Evolutionary conservation across 2,888 invertebrate genomes (phyloP).

Genomic region (Adineta ricciae): DNA sequence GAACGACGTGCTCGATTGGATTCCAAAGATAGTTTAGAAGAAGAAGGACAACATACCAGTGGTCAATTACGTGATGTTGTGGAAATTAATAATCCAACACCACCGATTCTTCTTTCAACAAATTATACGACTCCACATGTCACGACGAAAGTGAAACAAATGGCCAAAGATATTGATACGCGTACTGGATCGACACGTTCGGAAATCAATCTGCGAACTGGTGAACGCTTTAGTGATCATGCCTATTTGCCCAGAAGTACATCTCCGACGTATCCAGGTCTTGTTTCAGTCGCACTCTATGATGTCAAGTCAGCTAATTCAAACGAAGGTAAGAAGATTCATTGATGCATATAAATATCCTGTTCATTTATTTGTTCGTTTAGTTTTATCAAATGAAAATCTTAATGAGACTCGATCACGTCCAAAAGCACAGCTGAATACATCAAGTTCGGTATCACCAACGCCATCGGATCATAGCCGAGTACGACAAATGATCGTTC

Average conservation of each 20-base stretch:
- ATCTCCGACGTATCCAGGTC: background rate
- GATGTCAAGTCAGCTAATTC: background rate
- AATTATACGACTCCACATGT: background rate
- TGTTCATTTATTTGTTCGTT: background rate
- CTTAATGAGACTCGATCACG: background rate
- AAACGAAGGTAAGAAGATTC: background rate
- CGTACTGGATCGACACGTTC: background rate
- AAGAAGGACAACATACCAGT: background rate
- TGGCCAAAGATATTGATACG: conserved; percentile 6
- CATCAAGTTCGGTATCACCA: background rate
- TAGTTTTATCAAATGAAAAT: background rate
- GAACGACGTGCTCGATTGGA: background rate
- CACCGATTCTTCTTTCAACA: background rate
- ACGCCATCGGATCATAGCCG: background rate
- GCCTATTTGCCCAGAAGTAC: background rate
- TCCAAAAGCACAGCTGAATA: background rate
- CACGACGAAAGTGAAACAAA: conserved; percentile 12
- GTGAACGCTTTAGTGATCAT: conserved; percentile 8
- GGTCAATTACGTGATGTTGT: background rate
- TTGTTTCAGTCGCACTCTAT: conserved; percentile 1
- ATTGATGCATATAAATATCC: too few species aligned
- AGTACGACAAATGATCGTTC: background rate
- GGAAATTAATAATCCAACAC: background rate
- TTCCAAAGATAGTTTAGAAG: conserved; percentile 18
- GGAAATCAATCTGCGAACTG: background rate